Evolutionary conservation across 2,797 vertebrate species (phyloP).

Genomic region (Sus cebifrons): DNA sequence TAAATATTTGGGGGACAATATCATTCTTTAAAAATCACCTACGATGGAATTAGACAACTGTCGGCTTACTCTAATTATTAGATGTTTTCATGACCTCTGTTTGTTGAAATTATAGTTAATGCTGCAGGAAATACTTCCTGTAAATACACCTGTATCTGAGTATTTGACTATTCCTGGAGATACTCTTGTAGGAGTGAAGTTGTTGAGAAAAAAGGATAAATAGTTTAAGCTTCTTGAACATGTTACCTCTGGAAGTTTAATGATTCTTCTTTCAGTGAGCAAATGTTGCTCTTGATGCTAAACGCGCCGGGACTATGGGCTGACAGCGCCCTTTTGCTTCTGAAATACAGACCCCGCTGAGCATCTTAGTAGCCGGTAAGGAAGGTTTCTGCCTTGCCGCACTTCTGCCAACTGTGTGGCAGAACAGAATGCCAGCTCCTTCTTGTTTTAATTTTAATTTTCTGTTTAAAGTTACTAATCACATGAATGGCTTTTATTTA

Average conservation of each 20-base stretch:
- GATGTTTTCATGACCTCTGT: neutral
- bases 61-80: neutral
- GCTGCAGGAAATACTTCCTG: neutral
- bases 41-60: neutral
- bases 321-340: rapidly evolving
- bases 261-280: neutral
- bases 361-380: rapidly evolving
- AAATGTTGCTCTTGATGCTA: neutral
- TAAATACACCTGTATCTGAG: neutral
- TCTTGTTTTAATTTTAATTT: neutral
- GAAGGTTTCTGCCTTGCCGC: neutral
- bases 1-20: neutral
- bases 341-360: no score
- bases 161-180: conserved; percentile 2
- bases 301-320: rapidly evolving
- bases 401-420: neutral
- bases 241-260: neutral
- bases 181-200: neutral
- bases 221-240: neutral
- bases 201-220: neutral
- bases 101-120: neutral
- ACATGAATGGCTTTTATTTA: neutral
- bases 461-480: neutral
- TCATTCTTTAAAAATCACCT: neutral
- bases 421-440: neutral